These are phyloP conservation scores for Rhimphoctona megacephalus DNA, from an alignment of 2,888 invertebrate genomes.

Conservation along the genomic window DNA sequence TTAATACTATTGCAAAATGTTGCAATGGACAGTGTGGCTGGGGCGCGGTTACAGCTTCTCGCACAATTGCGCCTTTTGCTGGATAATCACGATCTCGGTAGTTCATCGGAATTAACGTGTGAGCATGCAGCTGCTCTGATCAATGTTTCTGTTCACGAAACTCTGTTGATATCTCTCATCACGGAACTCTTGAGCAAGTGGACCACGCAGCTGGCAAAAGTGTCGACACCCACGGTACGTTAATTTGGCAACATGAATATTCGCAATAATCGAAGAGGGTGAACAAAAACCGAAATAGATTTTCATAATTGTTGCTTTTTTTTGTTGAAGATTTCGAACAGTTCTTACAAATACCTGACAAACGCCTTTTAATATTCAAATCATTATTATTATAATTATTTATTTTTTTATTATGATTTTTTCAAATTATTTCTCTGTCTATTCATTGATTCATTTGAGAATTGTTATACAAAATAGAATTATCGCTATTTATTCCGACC, in stretches of 20 bases:
- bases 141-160: slow-evolving; percentile 74
- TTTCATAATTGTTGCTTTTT: not conserved
- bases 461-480: not conserved
- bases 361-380: no score
- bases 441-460: not conserved
- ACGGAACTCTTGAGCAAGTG: slow-evolving; percentile 79
- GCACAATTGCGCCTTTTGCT: slow-evolving; percentile 79
- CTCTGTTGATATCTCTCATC: slow-evolving; percentile 73
- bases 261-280: not conserved
- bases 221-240: slow-evolving; percentile 75
- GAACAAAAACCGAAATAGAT: not conserved
- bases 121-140: slow-evolving; percentile 81
- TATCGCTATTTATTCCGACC: not conserved
- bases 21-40: slow-evolving; percentile 78
- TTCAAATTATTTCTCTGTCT: not conserved
- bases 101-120: slow-evolving; percentile 78
- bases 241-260: not conserved
- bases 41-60: slow-evolving; percentile 75
- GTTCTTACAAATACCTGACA: not conserved
- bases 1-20: slow-evolving; percentile 75
- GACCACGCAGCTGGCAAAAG: slow-evolving; percentile 78
- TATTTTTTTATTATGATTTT: not conserved
- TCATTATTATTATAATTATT: not conserved
- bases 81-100: slow-evolving; percentile 78
- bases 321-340: not conserved